A percentile compares a stretch with the other conserved stretches of the same genome.
Evolutionary conservation across 2,797 vertebrate genomes (phyloP).

Genomic region (Allobates femoralis): DNA sequence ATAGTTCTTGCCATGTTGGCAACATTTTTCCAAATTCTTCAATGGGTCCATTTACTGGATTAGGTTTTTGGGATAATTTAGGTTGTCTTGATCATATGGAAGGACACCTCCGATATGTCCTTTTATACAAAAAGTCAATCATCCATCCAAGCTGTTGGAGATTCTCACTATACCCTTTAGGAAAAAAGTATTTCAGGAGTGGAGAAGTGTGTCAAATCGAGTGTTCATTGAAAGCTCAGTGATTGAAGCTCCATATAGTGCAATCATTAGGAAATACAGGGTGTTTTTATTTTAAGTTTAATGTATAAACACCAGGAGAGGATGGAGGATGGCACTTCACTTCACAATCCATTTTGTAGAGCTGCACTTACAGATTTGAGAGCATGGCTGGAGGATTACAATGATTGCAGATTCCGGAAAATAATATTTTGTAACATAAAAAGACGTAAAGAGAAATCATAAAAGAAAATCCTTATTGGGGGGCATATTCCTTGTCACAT

Average conservation of each 20-base stretch:
- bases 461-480: neutral
- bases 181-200: neutral
- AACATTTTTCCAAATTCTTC: too few relatives aligned
- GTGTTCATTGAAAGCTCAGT: neutral
- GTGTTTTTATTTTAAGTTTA: neutral
- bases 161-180: too few relatives aligned
- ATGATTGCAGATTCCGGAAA: neutral
- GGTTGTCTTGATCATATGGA: too few relatives aligned
- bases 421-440: neutral
- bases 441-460: neutral
- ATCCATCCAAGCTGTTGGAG: too few relatives aligned
- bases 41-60: too few relatives aligned
- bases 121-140: neutral
- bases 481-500: neutral
- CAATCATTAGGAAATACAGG: neutral
- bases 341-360: neutral
- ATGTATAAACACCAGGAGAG: conserved; percentile 4
- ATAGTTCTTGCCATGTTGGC: too few relatives aligned
- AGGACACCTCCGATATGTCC: neutral
- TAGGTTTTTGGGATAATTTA: too few relatives aligned
- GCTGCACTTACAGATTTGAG: neutral
- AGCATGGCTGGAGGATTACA: neutral
- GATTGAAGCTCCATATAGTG: neutral
- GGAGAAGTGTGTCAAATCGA: neutral
- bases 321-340: neutral